Evolutionary conservation across 2,888 invertebrate genomes (phyloP).

Genomic region (Automeris io): DNA sequence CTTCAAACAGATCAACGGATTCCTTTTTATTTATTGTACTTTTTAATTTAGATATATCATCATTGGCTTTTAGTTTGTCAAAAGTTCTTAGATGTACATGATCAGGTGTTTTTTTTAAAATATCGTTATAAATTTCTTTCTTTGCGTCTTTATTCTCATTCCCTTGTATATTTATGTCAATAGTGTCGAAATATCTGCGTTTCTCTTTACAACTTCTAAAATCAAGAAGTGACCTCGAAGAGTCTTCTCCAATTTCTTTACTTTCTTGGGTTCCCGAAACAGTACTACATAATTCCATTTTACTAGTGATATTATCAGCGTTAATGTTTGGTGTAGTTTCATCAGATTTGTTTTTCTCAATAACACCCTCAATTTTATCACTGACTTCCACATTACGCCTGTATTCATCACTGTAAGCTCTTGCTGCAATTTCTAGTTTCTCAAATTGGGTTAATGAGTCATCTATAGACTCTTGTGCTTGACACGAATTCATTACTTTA

Average conservation of each 20-base stretch:
- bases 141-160: no score
- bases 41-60: no score
- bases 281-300: not conserved
- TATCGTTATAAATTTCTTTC: conserved; percentile 33
- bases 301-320: conserved; percentile 6
- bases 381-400: conserved; percentile 18
- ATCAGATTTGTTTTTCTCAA: conserved; percentile 40
- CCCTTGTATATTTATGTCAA: no score
- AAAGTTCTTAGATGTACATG: no score
- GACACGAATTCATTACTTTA: conserved; percentile 37
- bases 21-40: no score
- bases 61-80: no score
- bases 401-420: conserved; percentile 15
- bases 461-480: conserved; percentile 31
- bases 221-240: no score
- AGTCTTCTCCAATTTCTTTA: no score
- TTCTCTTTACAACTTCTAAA: no score
- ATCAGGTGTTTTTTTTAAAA: no score
- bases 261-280: not conserved
- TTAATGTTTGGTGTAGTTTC: conserved; percentile 18
- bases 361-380: conserved; percentile 28
- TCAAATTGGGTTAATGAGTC: conserved; percentile 51
- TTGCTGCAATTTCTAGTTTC: conserved; percentile 41
- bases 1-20: conserved; percentile 55
- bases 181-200: conserved; percentile 42